These are phyloP conservation scores for Eufriesea mexicana DNA, from an alignment of 1,140 invertebrate genomes.

Conservation along the genomic window DNA sequence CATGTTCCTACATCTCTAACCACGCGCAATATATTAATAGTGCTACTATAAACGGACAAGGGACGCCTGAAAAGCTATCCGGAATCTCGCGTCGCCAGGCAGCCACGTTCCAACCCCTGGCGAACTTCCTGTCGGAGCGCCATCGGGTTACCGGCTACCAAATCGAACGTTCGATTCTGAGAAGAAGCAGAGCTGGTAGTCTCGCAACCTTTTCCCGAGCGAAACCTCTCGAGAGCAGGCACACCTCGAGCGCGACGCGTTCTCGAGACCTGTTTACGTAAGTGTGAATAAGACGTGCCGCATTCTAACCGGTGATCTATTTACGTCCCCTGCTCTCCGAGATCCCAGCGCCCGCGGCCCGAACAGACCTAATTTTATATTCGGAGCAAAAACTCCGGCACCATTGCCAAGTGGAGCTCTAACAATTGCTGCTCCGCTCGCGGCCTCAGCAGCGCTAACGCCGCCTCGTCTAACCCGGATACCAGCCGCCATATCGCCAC, in stretches of 20 bases:
- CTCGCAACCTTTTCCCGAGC: not conserved
- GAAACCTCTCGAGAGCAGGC: not conserved
- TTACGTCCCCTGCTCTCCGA: constrained; percentile 61
- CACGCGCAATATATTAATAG: no score
- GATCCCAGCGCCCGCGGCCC: constrained; percentile 54
- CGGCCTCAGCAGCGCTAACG: not conserved
- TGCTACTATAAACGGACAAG: no score
- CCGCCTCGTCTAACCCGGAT: constrained; percentile 18
- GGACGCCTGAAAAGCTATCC: no score
- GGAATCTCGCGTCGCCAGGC: no score
- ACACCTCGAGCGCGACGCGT: constrained; percentile 39
- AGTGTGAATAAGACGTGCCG: constrained; percentile 67
- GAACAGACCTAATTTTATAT: constrained; percentile 70
- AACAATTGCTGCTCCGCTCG: constrained; percentile 43
- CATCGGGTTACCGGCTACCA: not conserved
- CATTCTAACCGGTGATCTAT: constrained; percentile 69
- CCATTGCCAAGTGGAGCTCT: constrained; percentile 66
- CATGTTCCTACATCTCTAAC: no score
- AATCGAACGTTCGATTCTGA: constrained; percentile 3
- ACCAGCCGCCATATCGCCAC: not conserved
- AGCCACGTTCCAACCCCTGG: not conserved
- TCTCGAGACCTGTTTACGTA: constrained; percentile 68
- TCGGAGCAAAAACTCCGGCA: constrained; percentile 67
- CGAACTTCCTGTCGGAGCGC: not conserved
- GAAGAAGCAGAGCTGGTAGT: not conserved